Evolutionary conservation across 2,888 invertebrate genomes (phyloP), one percentile per base, ranked within the genome.

Genomic region (Chloroclysta siterata): DNA sequence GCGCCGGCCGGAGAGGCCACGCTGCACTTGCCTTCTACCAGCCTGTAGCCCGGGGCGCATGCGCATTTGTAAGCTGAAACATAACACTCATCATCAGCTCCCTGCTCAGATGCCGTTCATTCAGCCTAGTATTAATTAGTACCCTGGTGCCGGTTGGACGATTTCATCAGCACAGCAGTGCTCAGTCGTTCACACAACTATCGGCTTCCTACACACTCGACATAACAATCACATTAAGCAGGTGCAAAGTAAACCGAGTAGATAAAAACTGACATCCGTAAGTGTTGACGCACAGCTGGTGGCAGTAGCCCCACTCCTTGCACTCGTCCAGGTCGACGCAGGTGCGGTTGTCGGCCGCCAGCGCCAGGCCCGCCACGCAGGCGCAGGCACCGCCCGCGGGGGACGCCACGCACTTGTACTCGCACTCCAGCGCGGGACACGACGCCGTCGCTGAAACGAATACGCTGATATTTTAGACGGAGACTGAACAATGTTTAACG

Each of bases 241-340:
- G 5, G 33, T 3, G 8, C 33, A 33, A n/a, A n/a, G n/a, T n/a
- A n/a, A 33, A 33, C 8, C 36, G 3, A 39, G 3, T 11, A 11
- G 17, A 46, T 17, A 11, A 11, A 11, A 11, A 65, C 88, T 87
- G 50, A 92, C 93, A 95, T 46, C 96, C 98, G 0, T 96, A 96
- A 0, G 96, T 96, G 85, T 99, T 99, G 64, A 95, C 94, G 85
- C 99, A 99, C 36, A 96, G 93, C 87, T 99, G 99, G 82, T 99
- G 98, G 87, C 99, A 99, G 87, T 95, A 97, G 46, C 98, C 98
- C 98, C 98, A 98, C 88, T 97, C 97, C 51, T 93, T 86, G 87
- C 98, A 98, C 88, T 99, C 99, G 90, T 99, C 96, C 73, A 97
- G 94, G 93, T 99, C 99, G 42, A 95, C 94, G 85, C 99, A 99